Evolutionary conservation across 1,140 invertebrate species (phyloP).

Genomic region (Drosophila albomicans): DNA sequence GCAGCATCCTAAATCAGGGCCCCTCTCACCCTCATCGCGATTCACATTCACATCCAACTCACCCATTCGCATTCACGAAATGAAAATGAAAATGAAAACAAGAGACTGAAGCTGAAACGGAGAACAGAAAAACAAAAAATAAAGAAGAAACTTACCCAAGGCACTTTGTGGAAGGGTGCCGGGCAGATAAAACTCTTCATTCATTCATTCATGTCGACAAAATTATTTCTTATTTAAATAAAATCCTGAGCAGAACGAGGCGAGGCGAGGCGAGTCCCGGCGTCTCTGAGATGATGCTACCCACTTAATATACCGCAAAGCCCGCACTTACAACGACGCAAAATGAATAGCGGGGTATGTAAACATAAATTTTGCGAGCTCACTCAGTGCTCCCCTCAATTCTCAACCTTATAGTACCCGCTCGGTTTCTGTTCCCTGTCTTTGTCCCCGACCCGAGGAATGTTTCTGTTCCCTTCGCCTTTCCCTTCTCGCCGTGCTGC

Average conservation of each 20-base stretch:
- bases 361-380: conserved; percentile 81
- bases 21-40: not conserved
- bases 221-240: conserved; percentile 84
- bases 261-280: conserved; percentile 7
- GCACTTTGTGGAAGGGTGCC: conserved; percentile 45
- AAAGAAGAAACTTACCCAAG: conserved; percentile 34
- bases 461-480: not conserved
- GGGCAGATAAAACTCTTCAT: conserved; percentile 81
- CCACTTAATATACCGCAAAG: conserved; percentile 82
- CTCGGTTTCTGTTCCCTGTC: conserved; percentile 1
- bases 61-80: conserved; percentile 40
- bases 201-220: conserved; percentile 80
- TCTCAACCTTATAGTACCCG: not conserved
- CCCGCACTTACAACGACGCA: conserved; percentile 74
- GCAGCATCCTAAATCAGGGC: conserved; percentile 51
- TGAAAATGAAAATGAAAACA: conserved; percentile 37
- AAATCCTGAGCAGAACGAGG: conserved; percentile 57
- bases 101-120: conserved; percentile 14
- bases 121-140: conserved; percentile 12
- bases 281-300: conserved; percentile 65
- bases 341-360: conserved; percentile 82
- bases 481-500: not conserved
- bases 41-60: not conserved
- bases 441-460: conserved; percentile 1
- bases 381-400: conserved; percentile 38